Conservation (phyloP, 2,113 vertebrate genomes). For the Dromas ardeola region DNA sequence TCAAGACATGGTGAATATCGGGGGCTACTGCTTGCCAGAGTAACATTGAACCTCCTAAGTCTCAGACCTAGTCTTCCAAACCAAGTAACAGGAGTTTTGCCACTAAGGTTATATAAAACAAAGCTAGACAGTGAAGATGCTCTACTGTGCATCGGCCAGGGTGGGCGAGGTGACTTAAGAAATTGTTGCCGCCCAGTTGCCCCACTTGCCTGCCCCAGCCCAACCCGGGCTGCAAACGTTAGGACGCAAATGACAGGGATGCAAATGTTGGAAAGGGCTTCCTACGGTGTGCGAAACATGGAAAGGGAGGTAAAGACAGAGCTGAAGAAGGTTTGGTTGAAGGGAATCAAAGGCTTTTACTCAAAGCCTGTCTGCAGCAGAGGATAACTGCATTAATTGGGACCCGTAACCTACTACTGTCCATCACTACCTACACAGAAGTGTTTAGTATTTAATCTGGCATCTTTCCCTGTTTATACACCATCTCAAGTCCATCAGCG, state of each 20-base stretch:
- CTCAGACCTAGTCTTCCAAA: neutral
- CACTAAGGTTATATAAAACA: fast-evolving
- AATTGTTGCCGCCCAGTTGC: neutral
- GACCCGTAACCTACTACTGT: constrained; percentile 29
- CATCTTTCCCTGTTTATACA: constrained; percentile 34
- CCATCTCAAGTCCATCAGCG: constrained; percentile 23
- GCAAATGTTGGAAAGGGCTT: neutral
- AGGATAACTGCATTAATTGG: constrained; percentile 38
- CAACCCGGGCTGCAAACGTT: neutral
- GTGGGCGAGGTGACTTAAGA: neutral
- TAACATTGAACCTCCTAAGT: neutral
- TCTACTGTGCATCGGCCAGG: neutral
- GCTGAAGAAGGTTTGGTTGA: neutral
- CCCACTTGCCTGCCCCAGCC: neutral
- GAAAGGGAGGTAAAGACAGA: neutral
- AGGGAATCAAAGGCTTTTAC: neutral
- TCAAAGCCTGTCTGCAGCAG: constrained; percentile 29
- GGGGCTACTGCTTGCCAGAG: neutral
- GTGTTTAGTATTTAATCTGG: constrained; percentile 55
- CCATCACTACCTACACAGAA: constrained; percentile 30
- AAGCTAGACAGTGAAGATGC: neutral
- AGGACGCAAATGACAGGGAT: neutral
- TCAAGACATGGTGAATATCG: neutral
- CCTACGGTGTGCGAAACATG: fast-evolving
- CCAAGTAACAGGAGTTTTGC: neutral